Conservation (phyloP, 2,113 vertebrate genomes). For the Alectura lathami region DNA sequence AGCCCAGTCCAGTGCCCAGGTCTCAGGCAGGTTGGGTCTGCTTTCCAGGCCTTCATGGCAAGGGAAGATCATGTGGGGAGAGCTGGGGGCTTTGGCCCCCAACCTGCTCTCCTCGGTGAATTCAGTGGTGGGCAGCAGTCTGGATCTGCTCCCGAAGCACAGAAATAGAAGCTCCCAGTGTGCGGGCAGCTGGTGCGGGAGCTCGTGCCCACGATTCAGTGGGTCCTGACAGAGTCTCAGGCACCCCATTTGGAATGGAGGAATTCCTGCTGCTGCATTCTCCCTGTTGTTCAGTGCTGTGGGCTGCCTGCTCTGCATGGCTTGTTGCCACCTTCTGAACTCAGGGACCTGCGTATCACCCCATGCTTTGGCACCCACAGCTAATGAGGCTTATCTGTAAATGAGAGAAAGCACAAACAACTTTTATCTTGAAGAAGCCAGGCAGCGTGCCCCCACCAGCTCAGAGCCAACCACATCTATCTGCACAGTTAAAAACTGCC, state of each 20-base stretch:
- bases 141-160: neutral
- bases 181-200: rapidly evolving
- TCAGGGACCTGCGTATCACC: neutral
- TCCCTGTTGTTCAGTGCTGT: neutral
- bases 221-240: neutral
- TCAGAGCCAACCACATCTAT: neutral
- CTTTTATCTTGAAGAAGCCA: constrained; percentile 37
- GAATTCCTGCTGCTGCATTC: neutral
- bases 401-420: constrained; percentile 12
- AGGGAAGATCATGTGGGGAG: neutral
- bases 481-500: neutral
- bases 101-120: neutral
- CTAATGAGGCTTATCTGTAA: neutral
- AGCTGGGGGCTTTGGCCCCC: neutral
- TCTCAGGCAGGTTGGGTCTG: neutral
- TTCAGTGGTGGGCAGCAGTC: neutral
- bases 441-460: neutral
- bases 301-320: neutral
- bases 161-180: neutral
- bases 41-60: rapidly evolving
- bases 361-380: neutral
- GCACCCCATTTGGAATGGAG: neutral
- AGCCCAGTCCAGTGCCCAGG: neutral
- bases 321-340: neutral
- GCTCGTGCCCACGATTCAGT: neutral